Evolutionary conservation across 2,797 vertebrate species (phyloP).

Genomic region (Gallinago nigripennis): DNA sequence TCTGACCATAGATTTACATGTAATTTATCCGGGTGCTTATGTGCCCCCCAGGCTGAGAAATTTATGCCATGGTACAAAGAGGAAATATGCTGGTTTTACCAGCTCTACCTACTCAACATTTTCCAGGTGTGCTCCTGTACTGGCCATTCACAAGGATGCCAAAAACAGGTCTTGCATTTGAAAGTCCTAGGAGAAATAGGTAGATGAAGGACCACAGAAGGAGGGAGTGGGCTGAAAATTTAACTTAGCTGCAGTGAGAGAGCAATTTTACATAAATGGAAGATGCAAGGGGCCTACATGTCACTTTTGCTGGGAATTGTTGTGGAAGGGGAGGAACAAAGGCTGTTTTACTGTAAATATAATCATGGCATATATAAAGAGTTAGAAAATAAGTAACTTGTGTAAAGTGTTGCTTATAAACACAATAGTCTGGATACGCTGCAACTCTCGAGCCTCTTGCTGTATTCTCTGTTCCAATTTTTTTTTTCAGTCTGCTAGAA

Average conservation of each 20-base stretch:
- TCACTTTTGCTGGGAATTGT: not conserved
- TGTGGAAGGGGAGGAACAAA: not conserved
- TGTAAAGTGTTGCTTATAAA: not conserved
- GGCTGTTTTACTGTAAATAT: not conserved
- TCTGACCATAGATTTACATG: not conserved
- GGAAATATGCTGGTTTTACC: not conserved
- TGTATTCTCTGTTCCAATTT: not conserved
- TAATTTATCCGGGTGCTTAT: not conserved
- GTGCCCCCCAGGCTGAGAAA: not conserved
- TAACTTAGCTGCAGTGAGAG: not conserved
- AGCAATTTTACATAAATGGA: not conserved
- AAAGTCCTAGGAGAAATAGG: not conserved
- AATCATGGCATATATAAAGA: not conserved
- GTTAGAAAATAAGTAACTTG: not conserved
- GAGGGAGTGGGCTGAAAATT: not conserved
- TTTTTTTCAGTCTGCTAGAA: not conserved
- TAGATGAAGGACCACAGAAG: not conserved
- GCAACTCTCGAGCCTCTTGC: not conserved
- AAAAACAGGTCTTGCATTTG: not conserved
- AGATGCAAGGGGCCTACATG: not conserved
- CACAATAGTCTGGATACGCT: not conserved
- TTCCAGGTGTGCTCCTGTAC: not conserved
- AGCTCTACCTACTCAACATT: not conserved
- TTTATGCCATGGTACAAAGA: not conserved
- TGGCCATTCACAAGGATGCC: not conserved